Evolutionary conservation across 2,888 invertebrate species (phyloP), one percentile per base, ranked within the genome.

Genomic region (Patella pellucida): DNA sequence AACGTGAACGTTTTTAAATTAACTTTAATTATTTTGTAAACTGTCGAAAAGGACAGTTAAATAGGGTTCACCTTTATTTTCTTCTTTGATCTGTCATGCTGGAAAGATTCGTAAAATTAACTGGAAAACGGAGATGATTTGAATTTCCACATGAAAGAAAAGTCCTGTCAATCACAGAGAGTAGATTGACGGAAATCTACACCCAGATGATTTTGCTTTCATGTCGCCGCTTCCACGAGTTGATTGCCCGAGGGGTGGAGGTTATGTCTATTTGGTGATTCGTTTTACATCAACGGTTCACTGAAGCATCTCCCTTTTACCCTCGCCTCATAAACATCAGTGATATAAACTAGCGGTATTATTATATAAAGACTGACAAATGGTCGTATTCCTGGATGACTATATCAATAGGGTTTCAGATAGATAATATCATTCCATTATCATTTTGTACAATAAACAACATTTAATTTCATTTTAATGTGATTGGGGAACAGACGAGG

Each of bases 181-280:
- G 23, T 62, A 62, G 14, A 62, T 62, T 62, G 23, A 62, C 19
- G 23, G 62, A 23, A 62, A 62, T 19, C 19, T 62, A 62, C 11
- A 62, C 62, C 19, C 23, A 23, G 62, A 23, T 41, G 19, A 62
- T 62, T 23, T 62, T 23, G 62, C 62, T 62, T 62, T 62, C 19
- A 62, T 62, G 62, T 62, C 19, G 23, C 62, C 62, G 62, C 11
- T 23, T 41, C 19, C 62, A 62, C 62, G 62, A 62, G 62, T 62
- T 62, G 19, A 62, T 62, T 9, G 62, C 62, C 62, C 23, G 62
- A 23, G 62, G 62, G 62, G 23, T 19, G 23, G 62, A 62, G 23
- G 62, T 62, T 23, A 62, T 62, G 62, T 62, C 62, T 62, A 62
- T 62, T 62, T 62, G 23, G 23, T 19, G 62, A 62, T 62, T 23